Evolutionary conservation across 2,888 invertebrate species (phyloP), one percentile per base, ranked within the genome.

Genomic region (Torymus texanus): DNA sequence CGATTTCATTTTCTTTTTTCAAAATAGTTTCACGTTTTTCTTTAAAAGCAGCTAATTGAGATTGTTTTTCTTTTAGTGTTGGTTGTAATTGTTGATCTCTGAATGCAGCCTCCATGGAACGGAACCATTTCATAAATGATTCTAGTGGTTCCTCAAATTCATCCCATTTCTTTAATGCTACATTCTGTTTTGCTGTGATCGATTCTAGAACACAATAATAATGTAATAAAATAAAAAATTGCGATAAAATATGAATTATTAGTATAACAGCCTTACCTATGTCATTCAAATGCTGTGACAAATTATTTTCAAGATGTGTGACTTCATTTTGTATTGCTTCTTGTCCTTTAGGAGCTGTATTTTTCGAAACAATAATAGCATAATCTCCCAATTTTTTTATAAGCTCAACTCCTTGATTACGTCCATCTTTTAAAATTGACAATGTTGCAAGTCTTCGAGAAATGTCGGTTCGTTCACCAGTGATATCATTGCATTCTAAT

Each of bases 11-110:
- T 90, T 98, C 98, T 85, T 96, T 95, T 13, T 93, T 93, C 70
- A 94, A 91, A 68, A 98, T 95, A 70, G 93, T 92, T 82, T 96
- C 95, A 21, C 96, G 93, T 85, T 95, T 93, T 70, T 94, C 93
- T 84, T 94, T 94, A 84, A 95, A 95, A 73, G 92, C 92, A 82
- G 94, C 92, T 13, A 97, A 91, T 85, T 96, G 95, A 41, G 92
- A 91, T 85, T 94, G 93, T 90, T 98, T 98, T 85, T 97, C 97
- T 68, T 94, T 92, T 21, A 97, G 90, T 0, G 95, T 94, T 0
- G 95, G 94, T 88, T 96, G 95, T 2, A 97, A 91, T 83, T 95
- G 95, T 88, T 97, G 97, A 85, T 97, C 96, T 73, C 97, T 94
- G 88, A 98, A 95, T 75, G 95, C 94, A 11, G 94, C 93, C 91